Conservation (phyloP, 2,888 invertebrate genomes). For the Bombylius discolor region DNA sequence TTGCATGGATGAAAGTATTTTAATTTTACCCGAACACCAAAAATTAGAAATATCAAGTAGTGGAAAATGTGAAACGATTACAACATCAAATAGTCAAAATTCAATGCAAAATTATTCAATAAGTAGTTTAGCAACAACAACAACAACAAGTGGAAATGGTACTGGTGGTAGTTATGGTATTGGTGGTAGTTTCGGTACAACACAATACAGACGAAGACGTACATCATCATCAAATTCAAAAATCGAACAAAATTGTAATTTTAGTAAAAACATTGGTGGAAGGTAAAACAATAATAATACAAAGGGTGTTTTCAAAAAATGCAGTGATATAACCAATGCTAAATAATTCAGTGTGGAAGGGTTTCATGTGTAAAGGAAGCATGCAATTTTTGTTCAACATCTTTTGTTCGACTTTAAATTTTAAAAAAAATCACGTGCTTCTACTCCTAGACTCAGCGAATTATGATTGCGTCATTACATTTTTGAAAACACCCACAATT, state of each 20-base stretch:
- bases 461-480: too few relatives aligned
- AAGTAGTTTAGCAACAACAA: neutral
- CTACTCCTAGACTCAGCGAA: too few relatives aligned
- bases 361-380: too few relatives aligned
- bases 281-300: constrained; percentile 17
- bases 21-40: constrained; percentile 28
- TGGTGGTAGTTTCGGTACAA: neutral
- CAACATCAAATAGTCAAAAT: constrained; percentile 14
- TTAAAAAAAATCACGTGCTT: too few relatives aligned
- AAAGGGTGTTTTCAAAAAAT: neutral
- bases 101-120: neutral
- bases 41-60: constrained; percentile 27
- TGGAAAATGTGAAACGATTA: constrained; percentile 22
- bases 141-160: neutral
- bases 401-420: too few relatives aligned
- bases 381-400: too few relatives aligned
- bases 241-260: constrained; percentile 19
- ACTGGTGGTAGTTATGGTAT: too few relatives aligned
- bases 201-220: constrained; percentile 23
- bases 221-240: constrained; percentile 28
- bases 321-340: too few relatives aligned
- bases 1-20: constrained; percentile 27
- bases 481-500: too few relatives aligned
- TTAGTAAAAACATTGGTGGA: constrained; percentile 23
- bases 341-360: too few relatives aligned